phyloP scores from a whole-genome alignment of 2,888 invertebrate species.

The Cataglyphis albicans region DNA sequence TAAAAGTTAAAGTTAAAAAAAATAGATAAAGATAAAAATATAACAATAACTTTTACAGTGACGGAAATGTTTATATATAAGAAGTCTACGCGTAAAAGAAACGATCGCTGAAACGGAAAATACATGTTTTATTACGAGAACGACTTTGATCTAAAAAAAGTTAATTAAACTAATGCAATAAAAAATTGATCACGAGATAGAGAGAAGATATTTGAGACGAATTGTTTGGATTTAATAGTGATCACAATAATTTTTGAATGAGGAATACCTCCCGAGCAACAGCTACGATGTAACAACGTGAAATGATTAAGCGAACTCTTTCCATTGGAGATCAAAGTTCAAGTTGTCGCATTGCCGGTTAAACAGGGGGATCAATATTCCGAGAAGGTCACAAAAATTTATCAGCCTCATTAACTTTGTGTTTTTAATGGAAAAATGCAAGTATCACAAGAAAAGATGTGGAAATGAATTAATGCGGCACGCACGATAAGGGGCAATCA shows the following conservation, averaged over 20 bases:
- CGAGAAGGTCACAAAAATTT: conserved; percentile 48
- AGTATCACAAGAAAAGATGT: conserved; percentile 49
- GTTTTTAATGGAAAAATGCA: conserved; percentile 35
- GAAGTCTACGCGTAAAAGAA: neutral
- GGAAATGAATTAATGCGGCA: conserved; percentile 62
- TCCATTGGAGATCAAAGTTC: conserved; percentile 53
- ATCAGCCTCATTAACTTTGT: conserved; percentile 38
- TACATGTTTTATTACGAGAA: conserved; percentile 6
- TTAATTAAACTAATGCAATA: conserved; percentile 6
- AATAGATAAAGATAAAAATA: neutral
- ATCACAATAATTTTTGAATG: neutral
- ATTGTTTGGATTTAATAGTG: conserved; percentile 33
- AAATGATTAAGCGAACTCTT: conserved; percentile 24
- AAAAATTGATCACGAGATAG: neutral
- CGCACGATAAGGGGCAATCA: conserved; percentile 55
- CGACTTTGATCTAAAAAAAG: neutral
- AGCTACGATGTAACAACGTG: neutral
- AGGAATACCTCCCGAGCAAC: conserved; percentile 21
- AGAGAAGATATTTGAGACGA: conserved; percentile 26
- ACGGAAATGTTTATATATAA: neutral
- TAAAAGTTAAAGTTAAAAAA: neutral
- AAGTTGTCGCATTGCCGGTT: conserved; percentile 5
- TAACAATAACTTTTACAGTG: neutral
- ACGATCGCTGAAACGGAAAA: neutral
- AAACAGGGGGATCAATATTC: conserved; percentile 4